Conservation (phyloP, 2,888 invertebrate genomes). For the Sinohyriopsis cumingii region DNA sequence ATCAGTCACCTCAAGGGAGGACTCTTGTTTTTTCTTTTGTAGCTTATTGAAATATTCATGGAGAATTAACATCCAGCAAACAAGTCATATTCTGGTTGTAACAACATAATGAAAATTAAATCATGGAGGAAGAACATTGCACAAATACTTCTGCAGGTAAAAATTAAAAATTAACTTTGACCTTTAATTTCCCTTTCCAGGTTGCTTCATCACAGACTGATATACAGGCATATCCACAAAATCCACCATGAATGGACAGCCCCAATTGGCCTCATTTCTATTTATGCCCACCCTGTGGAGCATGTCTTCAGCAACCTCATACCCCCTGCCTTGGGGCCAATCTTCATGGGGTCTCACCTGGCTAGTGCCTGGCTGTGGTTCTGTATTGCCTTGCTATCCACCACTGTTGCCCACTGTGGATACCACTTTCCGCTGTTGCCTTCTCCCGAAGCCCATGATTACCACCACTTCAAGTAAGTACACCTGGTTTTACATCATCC, state of each 20-base stretch:
- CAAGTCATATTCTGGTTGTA: too few species aligned
- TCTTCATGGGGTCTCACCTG: conserved; percentile 78
- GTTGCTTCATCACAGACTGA: conserved; percentile 81
- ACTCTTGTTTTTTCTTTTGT: too few species aligned
- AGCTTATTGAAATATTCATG: too few species aligned
- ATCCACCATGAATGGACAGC: conserved; percentile 92
- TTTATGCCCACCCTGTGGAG: conserved; percentile 85
- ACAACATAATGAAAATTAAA: too few species aligned
- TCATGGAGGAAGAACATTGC: too few species aligned
- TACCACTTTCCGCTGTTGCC: conserved; percentile 90
- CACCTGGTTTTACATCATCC: too few species aligned
- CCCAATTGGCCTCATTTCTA: conserved; percentile 86
- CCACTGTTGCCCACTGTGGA: conserved; percentile 87
- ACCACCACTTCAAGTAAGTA: conserved; percentile 84
- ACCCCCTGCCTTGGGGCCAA: conserved; percentile 80
- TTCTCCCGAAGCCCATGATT: conserved; percentile 90
- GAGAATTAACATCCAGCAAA: too few species aligned
- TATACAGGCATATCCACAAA: conserved; percentile 89
- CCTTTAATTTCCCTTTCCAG: conserved; percentile 71
- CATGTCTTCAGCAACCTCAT: conserved; percentile 85
- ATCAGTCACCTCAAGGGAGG: too few species aligned
- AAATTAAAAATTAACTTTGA: background rate
- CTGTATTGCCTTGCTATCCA: conserved; percentile 83
- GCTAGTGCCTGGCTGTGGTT: conserved; percentile 81
- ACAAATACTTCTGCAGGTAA: background rate